Base-by-base conservation (phyloP, 2,888 invertebrate genomes). In the Caenorhabditis wallacei region DNA sequence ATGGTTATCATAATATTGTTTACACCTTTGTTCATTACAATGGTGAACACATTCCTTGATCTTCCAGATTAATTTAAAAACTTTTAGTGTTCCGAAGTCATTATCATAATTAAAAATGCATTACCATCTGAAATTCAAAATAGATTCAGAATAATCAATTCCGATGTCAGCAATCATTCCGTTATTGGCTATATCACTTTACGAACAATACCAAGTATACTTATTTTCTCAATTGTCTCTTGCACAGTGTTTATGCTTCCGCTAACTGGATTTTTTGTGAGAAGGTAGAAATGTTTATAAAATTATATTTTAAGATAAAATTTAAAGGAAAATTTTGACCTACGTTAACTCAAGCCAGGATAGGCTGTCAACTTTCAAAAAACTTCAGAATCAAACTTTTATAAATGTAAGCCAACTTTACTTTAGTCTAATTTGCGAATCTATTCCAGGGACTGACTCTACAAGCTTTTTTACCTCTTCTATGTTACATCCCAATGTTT, bases 401-500 rank as follows among this genome's bases (percentile, higher is more conserved):
- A 48, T 71, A 0, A 71, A 71, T 37, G 70, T 71, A 51, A 37
- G 51, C 0, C 8, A 10, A 59, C 3, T 5, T 26, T 22, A n/a
- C 5, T 2, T 16, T 30, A 26, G 1, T 20, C 10, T 26, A 48
- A 20, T 18, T 46, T 22, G 37, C 3, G 18, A 18, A 18, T 4
- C 2, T 48, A 56, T 37, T 57, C 20, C 10, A 71, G 70, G 70
- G 70, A 5, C 59, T 71, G 2, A 71, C 70, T 1, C 22, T 71
- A 8, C 70, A 71, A 59, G 48, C 51, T 0, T 51, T 71, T 11
- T 43, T 71, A 10, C 70, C 70, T 2, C 22, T 71, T 35, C 35
- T 59, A n/a, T 71, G 56, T 57, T 59, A 37, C n/a, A n/a, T 22
- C 0, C 59, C 70, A 8, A 71, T 71, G 3, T 71, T 71, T 16